Percentiles rank a stretch among this genome's conserved stretches.
Evolutionary conservation across 2,888 invertebrate genomes (phyloP).

Genomic region (Beris morrisii): DNA sequence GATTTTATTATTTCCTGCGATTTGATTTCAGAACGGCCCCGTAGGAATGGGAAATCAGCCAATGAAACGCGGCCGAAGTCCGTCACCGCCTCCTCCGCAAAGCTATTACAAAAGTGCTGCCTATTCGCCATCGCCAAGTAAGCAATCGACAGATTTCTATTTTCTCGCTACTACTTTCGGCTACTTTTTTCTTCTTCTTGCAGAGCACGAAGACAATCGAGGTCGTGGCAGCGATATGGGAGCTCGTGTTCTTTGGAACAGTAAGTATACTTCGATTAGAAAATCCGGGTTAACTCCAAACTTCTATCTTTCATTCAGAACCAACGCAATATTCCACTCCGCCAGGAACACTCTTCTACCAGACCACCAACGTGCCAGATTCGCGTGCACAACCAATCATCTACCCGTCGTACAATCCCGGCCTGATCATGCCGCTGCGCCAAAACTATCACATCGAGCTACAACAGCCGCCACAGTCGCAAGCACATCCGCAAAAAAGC

Average conservation of each 20-base stretch:
- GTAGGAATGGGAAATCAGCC: conserved; percentile 46
- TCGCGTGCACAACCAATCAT: conserved; percentile 48
- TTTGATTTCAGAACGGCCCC: conserved; percentile 32
- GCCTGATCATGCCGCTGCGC: conserved; percentile 51
- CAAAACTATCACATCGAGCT: conserved; percentile 53
- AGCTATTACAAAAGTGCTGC: conserved; percentile 52
- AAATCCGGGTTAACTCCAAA: background rate
- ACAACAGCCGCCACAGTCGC: conserved; percentile 44
- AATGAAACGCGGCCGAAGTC: conserved; percentile 62
- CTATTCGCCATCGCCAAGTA: conserved; percentile 51
- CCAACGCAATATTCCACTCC: conserved; percentile 59
- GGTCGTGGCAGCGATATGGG: conserved; percentile 74
- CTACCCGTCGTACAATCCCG: conserved; percentile 48
- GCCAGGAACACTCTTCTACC: conserved; percentile 58
- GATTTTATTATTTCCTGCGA: background rate
- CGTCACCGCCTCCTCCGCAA: conserved; percentile 58
- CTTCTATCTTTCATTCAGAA: conserved; percentile 52
- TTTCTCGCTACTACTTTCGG: background rate
- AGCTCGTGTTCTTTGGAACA: conserved; percentile 83
- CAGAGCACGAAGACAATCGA: conserved; percentile 77
- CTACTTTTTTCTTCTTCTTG: conserved; percentile 43
- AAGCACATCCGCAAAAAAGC: conserved; percentile 43
- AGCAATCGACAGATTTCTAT: conserved; percentile 37
- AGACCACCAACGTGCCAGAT: conserved; percentile 56
- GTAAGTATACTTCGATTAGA: conserved; percentile 62